Conservation (phyloP, 2,797 vertebrate genomes). For the Malurus splendens region DNA sequence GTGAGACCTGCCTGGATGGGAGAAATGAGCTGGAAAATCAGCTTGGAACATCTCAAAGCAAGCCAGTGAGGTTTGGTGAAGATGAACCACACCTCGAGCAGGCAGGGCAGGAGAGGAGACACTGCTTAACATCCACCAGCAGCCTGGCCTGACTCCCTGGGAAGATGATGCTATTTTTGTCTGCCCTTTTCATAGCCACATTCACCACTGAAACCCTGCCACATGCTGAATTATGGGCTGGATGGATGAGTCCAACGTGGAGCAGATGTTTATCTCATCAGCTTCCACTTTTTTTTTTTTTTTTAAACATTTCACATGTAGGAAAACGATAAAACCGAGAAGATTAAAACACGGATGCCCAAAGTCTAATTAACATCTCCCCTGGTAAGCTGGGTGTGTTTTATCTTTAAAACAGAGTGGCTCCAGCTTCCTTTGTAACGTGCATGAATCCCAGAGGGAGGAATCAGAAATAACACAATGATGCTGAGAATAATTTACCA, state of each 20-base stretch:
- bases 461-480: neutral
- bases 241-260: neutral
- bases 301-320: slow-evolving; percentile 3
- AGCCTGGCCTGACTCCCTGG: neutral
- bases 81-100: neutral
- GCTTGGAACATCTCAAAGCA: neutral
- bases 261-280: slow-evolving; percentile 50
- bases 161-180: neutral
- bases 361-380: slow-evolving; percentile 15
- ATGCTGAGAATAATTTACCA: neutral
- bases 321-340: slow-evolving; percentile 18
- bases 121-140: neutral
- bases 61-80: neutral
- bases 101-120: neutral
- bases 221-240: neutral
- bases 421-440: slow-evolving; percentile 17
- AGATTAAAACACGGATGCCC: slow-evolving; percentile 17
- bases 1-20: neutral
- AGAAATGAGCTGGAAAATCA: neutral
- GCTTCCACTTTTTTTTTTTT: neutral
- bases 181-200: neutral
- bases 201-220: slow-evolving; percentile 12
- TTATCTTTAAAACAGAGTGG: slow-evolving; percentile 18
- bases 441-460: neutral
- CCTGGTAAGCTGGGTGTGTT: neutral